phyloP scores from a whole-genome alignment of 2,113 vertebrate species.

The Amblyopsis rosae region DNA sequence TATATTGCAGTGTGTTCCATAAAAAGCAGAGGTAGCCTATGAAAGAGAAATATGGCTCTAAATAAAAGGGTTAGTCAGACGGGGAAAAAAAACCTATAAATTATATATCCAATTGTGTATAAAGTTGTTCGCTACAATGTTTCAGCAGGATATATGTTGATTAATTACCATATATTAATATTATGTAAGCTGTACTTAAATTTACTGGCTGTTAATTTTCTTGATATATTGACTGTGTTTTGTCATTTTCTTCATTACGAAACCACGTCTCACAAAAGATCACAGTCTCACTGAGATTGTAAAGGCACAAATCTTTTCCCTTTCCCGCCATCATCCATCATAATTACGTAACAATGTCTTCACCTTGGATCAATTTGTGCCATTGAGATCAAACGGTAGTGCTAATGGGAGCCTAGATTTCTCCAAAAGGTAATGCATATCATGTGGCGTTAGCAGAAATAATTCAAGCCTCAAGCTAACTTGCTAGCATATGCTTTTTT shows the following conservation, averaged over 20 bases:
- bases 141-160: background rate
- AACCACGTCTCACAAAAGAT: slow-evolving; percentile 46
- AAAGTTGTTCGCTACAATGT: background rate
- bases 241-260: slow-evolving; percentile 3
- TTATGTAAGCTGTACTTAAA: background rate
- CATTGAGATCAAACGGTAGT: slow-evolving; percentile 88
- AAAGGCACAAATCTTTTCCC: slow-evolving; percentile 79
- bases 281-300: slow-evolving; percentile 63
- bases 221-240: slow-evolving; percentile 1
- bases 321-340: slow-evolving; percentile 86
- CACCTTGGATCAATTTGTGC: slow-evolving; percentile 99
- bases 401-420: slow-evolving; percentile 78
- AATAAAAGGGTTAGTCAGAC: too few species aligned
- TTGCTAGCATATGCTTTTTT: slow-evolving; percentile 26
- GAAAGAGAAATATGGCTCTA: too few species aligned
- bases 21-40: too few species aligned
- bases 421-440: slow-evolving; percentile 79
- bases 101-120: too few species aligned
- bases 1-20: too few species aligned
- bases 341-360: slow-evolving; percentile 91
- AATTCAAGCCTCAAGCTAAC: slow-evolving; percentile 42
- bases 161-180: background rate
- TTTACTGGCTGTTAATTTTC: background rate
- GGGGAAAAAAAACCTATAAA: too few species aligned
- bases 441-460: slow-evolving; percentile 77